These are phyloP conservation scores for Thripadectes ignobilis DNA, from an alignment of 2,797 vertebrate genomes.

Conservation along the genomic window DNA sequence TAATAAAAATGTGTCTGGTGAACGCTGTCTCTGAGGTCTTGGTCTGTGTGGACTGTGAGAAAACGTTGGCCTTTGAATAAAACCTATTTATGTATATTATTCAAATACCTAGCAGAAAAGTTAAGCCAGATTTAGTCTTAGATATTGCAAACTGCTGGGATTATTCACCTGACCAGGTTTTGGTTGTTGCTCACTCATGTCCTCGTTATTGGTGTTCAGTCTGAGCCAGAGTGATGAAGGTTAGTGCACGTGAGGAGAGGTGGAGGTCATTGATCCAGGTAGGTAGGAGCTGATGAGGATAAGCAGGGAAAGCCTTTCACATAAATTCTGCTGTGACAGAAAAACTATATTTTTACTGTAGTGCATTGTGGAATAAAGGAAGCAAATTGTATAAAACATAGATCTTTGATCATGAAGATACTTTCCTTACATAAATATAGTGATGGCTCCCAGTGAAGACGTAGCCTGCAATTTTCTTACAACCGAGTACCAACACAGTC, in stretches of 20 bases:
- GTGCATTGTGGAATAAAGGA: background rate
- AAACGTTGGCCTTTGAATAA: background rate
- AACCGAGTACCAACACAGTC: background rate
- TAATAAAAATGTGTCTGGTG: background rate
- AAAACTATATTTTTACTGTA: background rate
- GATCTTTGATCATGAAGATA: background rate
- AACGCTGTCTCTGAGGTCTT: accelerated
- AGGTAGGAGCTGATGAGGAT: background rate
- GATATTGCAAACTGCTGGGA: background rate
- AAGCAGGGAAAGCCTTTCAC: background rate
- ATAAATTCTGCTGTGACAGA: background rate
- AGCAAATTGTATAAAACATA: background rate
- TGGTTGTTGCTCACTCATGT: background rate
- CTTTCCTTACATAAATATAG: background rate
- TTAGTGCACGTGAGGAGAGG: background rate
- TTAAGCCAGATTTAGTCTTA: background rate
- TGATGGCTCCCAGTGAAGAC: background rate
- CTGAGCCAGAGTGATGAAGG: background rate
- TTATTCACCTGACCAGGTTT: background rate
- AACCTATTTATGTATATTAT: background rate
- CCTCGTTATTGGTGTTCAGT: background rate
- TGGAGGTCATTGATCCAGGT: background rate
- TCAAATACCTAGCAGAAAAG: background rate
- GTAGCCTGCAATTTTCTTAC: background rate
- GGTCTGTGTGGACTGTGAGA: background rate